Evolutionary conservation across 2,797 vertebrate species (phyloP).

Genomic region (Acanthornis magna): DNA sequence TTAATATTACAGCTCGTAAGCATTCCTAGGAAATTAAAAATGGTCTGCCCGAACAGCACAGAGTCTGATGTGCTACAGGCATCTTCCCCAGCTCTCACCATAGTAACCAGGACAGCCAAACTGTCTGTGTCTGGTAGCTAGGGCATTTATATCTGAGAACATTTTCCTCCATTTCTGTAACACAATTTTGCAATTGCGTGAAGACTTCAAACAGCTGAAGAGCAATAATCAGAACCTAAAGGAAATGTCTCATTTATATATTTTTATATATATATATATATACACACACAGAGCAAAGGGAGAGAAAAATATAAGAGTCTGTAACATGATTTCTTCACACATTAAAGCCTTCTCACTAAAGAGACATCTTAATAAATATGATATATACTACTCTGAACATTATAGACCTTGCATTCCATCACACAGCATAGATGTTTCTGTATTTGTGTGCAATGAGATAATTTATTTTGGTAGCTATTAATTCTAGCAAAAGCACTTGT

Average conservation of each 20-base stretch:
- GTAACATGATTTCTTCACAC: neutral
- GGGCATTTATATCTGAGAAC: neutral
- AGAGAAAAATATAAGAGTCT: neutral
- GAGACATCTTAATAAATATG: neutral
- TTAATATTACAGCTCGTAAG: constrained; percentile 36
- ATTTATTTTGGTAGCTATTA: neutral
- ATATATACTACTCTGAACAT: neutral
- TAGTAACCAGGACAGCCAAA: constrained; percentile 17
- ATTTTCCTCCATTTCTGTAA: neutral
- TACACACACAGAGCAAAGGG: neutral
- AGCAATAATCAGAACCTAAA: neutral
- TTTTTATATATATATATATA: too few relatives aligned
- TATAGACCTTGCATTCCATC: neutral
- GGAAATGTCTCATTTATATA: neutral
- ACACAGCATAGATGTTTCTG: neutral
- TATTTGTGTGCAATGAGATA: neutral
- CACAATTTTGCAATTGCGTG: neutral
- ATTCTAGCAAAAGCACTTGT: neutral
- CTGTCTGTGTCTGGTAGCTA: neutral
- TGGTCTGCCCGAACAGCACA: neutral
- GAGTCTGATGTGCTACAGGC: neutral
- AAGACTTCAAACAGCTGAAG: neutral
- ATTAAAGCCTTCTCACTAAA: neutral
- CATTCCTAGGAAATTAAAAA: constrained; percentile 25
- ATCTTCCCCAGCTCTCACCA: constrained; percentile 3